These are phyloP conservation scores for Allophyes oxyacanthae DNA, from an alignment of 2,888 invertebrate species.

Conservation along the genomic window DNA sequence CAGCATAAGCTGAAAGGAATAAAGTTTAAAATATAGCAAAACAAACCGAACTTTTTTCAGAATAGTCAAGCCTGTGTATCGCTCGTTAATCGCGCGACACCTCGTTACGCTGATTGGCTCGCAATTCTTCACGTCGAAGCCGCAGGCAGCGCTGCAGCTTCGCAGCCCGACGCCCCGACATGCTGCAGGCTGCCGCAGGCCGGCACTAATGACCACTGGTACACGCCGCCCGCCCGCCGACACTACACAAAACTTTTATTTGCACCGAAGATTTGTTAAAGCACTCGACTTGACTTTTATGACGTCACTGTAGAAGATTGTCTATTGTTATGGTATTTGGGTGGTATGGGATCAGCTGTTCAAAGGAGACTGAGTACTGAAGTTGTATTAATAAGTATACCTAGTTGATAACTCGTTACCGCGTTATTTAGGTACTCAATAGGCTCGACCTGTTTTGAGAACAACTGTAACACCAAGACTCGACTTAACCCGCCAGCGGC, in stretches of 20 bases:
- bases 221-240: not conserved
- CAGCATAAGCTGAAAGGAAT: too few species aligned
- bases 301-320: not conserved
- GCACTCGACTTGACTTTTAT: slow-evolving; percentile 17
- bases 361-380: too few species aligned
- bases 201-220: slow-evolving; percentile 1
- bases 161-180: not conserved
- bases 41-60: too few species aligned
- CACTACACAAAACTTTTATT: slow-evolving; percentile 13
- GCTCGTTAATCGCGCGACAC: slow-evolving; percentile 51
- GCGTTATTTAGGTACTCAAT: too few species aligned
- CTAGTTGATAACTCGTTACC: too few species aligned
- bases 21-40: too few species aligned
- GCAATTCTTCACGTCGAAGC: slow-evolving; percentile 29
- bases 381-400: too few species aligned
- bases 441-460: too few species aligned
- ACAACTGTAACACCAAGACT: too few species aligned
- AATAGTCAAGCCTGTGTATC: slow-evolving; percentile 5
- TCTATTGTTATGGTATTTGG: too few species aligned
- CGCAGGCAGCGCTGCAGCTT: slow-evolving; percentile 8
- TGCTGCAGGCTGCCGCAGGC: not conserved
- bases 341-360: too few species aligned
- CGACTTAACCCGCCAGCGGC: too few species aligned
- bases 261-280: slow-evolving; percentile 19
- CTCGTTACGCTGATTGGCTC: slow-evolving; percentile 58